A percentile compares a stretch with the other conserved stretches of the same genome.
Conservation (phyloP, 2,888 invertebrate species). For the Tipula helvola region DNA sequence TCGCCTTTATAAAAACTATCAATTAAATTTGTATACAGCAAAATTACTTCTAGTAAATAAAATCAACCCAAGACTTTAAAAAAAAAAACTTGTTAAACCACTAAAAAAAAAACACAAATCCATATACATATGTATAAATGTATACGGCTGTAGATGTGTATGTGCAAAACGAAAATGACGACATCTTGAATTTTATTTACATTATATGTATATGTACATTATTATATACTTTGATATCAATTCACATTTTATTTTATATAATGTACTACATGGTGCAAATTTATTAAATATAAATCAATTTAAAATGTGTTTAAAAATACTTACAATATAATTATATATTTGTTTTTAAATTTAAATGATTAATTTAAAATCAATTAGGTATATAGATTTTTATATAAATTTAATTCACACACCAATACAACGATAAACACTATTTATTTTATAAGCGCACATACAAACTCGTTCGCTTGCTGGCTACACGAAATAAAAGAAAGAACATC, state of each 20-base stretch:
- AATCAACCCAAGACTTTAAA: not conserved
- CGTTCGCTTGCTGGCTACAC: not conserved
- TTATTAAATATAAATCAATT: not conserved
- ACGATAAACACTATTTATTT: not conserved
- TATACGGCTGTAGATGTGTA: not conserved
- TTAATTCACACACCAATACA: not conserved
- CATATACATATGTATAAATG: too few relatives aligned
- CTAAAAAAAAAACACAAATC: not conserved
- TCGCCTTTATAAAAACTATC: not conserved
- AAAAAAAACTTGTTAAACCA: not conserved
- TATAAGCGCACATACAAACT: not conserved
- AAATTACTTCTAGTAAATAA: not conserved
- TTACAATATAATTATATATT: not conserved
- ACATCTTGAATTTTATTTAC: not conserved
- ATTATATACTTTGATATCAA: not conserved
- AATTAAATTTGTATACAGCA: not conserved
- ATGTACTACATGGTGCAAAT: not conserved
- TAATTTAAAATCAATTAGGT: not conserved
- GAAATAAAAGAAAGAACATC: not conserved
- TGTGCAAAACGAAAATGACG: not conserved
- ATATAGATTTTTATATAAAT: not conserved
- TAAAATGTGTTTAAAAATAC: not conserved
- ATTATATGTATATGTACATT: too few relatives aligned
- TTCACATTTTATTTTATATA: not conserved
- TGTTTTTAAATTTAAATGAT: not conserved